Base-by-base conservation (phyloP, 2,888 invertebrate species). In the Heliothis peltigera region DNA sequence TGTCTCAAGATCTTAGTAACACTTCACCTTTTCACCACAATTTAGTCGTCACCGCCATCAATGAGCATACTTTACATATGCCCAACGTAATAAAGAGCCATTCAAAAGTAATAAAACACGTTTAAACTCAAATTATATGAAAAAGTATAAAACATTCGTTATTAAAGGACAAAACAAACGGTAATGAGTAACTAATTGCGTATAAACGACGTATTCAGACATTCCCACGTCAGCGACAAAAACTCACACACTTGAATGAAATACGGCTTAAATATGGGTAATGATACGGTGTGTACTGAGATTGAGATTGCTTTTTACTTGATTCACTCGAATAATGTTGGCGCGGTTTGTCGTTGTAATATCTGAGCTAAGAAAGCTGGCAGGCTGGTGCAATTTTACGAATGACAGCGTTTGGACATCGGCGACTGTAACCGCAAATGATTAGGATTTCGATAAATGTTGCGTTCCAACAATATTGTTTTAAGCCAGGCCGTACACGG, bases 101-200 rank as follows among this genome's bases (percentile, higher is more conserved):
- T 87, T 87, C 83, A 85, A 77, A 75, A 74, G 79, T 63, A 70
- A 74, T 70, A 80, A 83, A 86, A 81, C 83, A 87, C 83, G 79
- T 79, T 78, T 80, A 81, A 89, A 87, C 79, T 78, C 80, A 81
- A 89, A 88, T 87, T 85, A 84, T 79, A 83, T 75, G 77, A 87
- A 89, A 86, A 87, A 82, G 70, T 59, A 79, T 74, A 81, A 82
- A 85, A 80, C 70, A 71, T 74, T 77, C 77, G 77, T 83, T 82
- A 87, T 89, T 88, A 89, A 87, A 82, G 84, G 86, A 87, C 88
- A 87, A 87, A 89, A 89, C 88, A 87, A 85, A 88, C 84, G 48
- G 82, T 89, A 91, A 91, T 89, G 87, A 88, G 84, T 84, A 77
- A 86, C 86, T 92, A 92, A 92, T 92, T 92, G 88, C 87, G 84